Percentiles rank a stretch among this genome's conserved stretches.
Evolutionary conservation across 2,797 vertebrate species (phyloP).

Genomic region (Pelobates cultripes): DNA sequence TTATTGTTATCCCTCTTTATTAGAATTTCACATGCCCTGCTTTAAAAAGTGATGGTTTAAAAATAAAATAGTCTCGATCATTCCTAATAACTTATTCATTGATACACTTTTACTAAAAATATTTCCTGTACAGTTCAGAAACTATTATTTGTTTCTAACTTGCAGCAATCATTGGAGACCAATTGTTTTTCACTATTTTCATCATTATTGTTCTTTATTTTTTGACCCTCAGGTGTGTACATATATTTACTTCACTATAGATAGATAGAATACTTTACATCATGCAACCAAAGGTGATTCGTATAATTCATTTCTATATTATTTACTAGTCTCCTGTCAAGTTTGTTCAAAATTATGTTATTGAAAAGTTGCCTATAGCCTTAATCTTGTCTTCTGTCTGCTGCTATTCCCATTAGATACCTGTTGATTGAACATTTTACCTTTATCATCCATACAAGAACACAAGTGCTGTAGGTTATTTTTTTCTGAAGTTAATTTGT

Average conservation of each 20-base stretch:
- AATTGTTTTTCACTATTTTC: constrained; percentile 24
- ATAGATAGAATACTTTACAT: constrained; percentile 21
- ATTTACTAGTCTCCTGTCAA: constrained; percentile 34
- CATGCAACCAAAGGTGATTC: constrained; percentile 31
- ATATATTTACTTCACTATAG: constrained; percentile 19
- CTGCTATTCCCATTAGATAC: constrained; percentile 42
- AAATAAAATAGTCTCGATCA: neutral
- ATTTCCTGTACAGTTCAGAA: constrained; percentile 23
- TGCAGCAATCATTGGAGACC: constrained; percentile 25
- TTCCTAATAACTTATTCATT: constrained; percentile 37
- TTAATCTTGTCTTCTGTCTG: constrained; percentile 34
- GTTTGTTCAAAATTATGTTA: constrained; percentile 44
- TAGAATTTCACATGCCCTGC: too few relatives aligned
- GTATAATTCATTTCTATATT: constrained; percentile 37
- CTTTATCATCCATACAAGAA: constrained; percentile 43
- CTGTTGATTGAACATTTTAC: constrained; percentile 41
- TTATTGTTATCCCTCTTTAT: too few relatives aligned
- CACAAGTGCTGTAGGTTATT: constrained; percentile 37
- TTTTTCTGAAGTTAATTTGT: constrained; percentile 36
- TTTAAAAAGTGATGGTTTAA: too few relatives aligned
- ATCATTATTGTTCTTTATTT: constrained; percentile 32
- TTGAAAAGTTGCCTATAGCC: constrained; percentile 46
- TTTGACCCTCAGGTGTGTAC: constrained; percentile 28
- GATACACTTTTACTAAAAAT: constrained; percentile 18
- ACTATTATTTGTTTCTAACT: constrained; percentile 1